Evolutionary conservation across 1,140 invertebrate species (phyloP).

Genomic region (Eupristina koningsbergeri): DNA sequence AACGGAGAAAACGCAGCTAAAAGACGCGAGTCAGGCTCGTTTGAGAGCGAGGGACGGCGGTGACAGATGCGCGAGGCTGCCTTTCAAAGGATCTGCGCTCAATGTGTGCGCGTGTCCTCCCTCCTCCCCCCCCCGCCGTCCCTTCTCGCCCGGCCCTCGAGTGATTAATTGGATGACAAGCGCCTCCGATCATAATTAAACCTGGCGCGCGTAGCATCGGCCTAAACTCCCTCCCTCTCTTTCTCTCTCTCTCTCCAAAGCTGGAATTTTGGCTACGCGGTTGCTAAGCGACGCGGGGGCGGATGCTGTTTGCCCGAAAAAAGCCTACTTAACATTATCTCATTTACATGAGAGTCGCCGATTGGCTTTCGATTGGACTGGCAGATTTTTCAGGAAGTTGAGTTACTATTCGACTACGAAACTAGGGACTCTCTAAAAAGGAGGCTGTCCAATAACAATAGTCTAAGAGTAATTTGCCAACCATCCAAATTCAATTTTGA

Average conservation of each 20-base stretch:
- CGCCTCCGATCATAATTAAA: slow-evolving; percentile 13
- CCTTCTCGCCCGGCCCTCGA: not conserved
- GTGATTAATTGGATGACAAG: slow-evolving; percentile 15
- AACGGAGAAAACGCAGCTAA: not conserved
- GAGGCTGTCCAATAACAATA: no score
- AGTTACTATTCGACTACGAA: no score
- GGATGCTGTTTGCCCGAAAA: not conserved
- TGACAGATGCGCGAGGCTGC: slow-evolving; percentile 24
- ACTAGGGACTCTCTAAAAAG: no score
- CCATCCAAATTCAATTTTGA: no score
- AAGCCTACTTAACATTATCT: not conserved
- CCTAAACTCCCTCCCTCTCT: no score
- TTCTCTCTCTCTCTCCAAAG: not conserved
- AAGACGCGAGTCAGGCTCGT: no score
- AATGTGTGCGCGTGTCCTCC: no score
- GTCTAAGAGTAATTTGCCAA: no score
- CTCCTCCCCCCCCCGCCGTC: not conserved
- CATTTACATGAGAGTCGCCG: not conserved
- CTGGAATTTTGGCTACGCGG: not conserved
- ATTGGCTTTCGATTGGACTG: not conserved
- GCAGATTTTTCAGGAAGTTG: no score
- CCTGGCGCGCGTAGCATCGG: not conserved
- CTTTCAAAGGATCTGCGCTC: not conserved
- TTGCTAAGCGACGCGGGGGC: not conserved
- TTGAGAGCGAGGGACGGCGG: not conserved